A percentile compares a stretch with the other conserved stretches of the same genome.
phyloP scores from a whole-genome alignment of 2,888 invertebrate genomes.

The Ormyrus nitidulus region DNA sequence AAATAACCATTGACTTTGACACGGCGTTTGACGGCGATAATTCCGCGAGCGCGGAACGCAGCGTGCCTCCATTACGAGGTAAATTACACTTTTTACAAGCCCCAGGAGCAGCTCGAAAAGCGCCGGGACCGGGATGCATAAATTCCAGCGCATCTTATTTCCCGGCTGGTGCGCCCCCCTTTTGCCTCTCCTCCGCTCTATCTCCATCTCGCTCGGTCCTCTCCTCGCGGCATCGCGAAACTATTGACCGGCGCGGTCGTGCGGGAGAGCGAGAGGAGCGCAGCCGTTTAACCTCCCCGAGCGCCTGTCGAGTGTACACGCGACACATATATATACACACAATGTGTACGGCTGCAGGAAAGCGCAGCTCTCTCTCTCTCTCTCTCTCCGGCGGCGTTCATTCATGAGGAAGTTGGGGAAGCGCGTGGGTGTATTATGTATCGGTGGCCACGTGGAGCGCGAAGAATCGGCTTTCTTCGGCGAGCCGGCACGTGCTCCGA shows the following conservation, averaged over 20 bases:
- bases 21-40: too few species aligned
- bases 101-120: too few species aligned
- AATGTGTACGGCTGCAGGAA: constrained; percentile 63
- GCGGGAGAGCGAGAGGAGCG: constrained; percentile 29
- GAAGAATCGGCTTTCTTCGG: not conserved
- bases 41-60: too few species aligned
- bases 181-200: too few species aligned
- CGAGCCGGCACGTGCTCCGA: too few species aligned
- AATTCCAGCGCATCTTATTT: too few species aligned
- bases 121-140: too few species aligned
- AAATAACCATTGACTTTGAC: too few species aligned
- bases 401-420: constrained; percentile 26
- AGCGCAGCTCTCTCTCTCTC: not conserved
- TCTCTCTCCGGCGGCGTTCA: constrained; percentile 10
- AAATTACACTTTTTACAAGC: too few species aligned
- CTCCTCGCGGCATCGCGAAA: constrained; percentile 65
- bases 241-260: constrained; percentile 68
- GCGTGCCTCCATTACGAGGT: too few species aligned
- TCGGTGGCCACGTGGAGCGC: not conserved
- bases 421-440: not conserved
- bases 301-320: too few species aligned
- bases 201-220: not conserved
- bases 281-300: constrained; percentile 66
- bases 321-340: constrained; percentile 5
- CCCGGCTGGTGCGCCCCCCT: too few species aligned